A percentile compares a stretch with the other conserved stretches of the same genome.
These are phyloP conservation scores for Allochrocebus solatus DNA, from an alignment of 2,797 vertebrate species.

Conservation along the genomic window DNA sequence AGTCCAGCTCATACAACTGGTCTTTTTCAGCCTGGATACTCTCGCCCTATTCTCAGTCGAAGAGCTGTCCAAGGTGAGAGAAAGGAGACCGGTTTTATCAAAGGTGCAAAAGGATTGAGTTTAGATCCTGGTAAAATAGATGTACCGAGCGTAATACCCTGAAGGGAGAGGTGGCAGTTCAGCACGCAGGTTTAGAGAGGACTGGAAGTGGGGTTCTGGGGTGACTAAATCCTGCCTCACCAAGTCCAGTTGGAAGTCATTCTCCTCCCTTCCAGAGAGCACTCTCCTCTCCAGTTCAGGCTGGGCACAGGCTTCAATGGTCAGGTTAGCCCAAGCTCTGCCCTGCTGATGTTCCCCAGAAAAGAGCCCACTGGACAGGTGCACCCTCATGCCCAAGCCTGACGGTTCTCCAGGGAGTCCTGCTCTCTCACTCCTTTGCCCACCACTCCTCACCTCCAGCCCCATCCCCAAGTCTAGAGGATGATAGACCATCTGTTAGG, in stretches of 20 bases:
- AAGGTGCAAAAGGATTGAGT: neutral
- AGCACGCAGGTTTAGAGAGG: too few relatives aligned
- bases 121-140: neutral
- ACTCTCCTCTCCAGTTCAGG: neutral
- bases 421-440: neutral
- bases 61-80: neutral
- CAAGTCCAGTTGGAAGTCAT: neutral
- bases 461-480: too few relatives aligned
- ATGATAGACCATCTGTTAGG: neutral
- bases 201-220: accelerated
- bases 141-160: neutral
- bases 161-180: neutral
- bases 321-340: neutral
- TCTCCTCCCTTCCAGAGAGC: neutral
- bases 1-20: neutral
- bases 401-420: neutral
- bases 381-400: neutral
- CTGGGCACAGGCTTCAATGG: too few relatives aligned
- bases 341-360: neutral
- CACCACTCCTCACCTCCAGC: neutral
- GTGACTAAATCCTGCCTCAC: too few relatives aligned
- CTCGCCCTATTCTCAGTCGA: neutral
- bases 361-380: neutral
- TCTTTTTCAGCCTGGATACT: neutral
- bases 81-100: neutral